A percentile compares a stretch with the other conserved stretches of the same genome.
Evolutionary conservation across 2,888 invertebrate species (phyloP).

Genomic region (Linnaemya tessellans): DNA sequence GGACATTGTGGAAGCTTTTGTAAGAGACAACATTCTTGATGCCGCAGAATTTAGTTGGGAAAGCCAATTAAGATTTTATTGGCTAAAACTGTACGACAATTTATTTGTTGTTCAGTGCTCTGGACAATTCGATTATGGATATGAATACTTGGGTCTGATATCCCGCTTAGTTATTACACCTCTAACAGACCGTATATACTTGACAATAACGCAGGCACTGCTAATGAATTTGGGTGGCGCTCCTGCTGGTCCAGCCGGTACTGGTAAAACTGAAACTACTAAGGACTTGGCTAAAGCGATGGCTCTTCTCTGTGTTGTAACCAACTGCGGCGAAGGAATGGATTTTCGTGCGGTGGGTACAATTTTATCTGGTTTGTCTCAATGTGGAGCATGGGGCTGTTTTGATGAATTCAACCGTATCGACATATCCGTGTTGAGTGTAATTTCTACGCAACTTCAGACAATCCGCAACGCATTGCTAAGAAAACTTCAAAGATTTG

Average conservation of each 20-base stretch:
- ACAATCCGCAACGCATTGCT: constrained; percentile 93
- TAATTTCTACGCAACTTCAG: constrained; percentile 95
- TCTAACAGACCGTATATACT: constrained; percentile 94
- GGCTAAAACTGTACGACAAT: constrained; percentile 92
- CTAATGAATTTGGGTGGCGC: constrained; percentile 96
- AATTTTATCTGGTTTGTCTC: constrained; percentile 86
- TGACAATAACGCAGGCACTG: constrained; percentile 96
- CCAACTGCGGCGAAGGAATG: constrained; percentile 97
- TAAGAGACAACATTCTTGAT: constrained; percentile 91
- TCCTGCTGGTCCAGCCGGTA: constrained; percentile 88
- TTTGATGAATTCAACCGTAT: constrained; percentile 98
- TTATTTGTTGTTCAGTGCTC: constrained; percentile 93
- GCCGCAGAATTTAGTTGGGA: constrained; percentile 96
- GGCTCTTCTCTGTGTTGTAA: constrained; percentile 91
- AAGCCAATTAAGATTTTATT: constrained; percentile 95
- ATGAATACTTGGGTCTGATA: constrained; percentile 97
- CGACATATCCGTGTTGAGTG: constrained; percentile 95
- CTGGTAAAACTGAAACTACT: constrained; percentile 93
- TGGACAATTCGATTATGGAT: constrained; percentile 94
- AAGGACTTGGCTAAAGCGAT: constrained; percentile 96
- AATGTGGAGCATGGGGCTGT: constrained; percentile 95
- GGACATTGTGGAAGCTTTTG: constrained; percentile 93
- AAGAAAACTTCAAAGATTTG: constrained; percentile 89
- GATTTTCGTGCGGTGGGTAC: constrained; percentile 92
- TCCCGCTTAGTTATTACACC: constrained; percentile 96